Base-by-base conservation (phyloP, 2,888 invertebrate genomes). In the Drosophila hamatofila region DNA sequence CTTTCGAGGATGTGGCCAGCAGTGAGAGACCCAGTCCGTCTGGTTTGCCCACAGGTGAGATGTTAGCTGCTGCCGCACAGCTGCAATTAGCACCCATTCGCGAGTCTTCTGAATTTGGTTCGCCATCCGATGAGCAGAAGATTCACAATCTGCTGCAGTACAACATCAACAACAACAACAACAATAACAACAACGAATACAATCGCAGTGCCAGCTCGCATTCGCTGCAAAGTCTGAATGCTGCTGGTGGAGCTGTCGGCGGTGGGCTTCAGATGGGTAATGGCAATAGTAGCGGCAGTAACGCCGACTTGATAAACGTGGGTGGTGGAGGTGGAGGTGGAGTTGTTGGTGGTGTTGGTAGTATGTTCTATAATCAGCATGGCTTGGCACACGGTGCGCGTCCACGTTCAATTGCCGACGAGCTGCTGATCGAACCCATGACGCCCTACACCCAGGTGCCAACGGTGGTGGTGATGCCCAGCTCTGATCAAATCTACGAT, bases 1-100 rank as follows among this genome's bases (percentile, higher is more conserved):
- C 98, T 9, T 95, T 96, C 92, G 98, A 98, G 93, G 98, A 98
- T 93, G 97, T 97, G 48, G 93, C 97, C 81, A 96, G 97, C 91
- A 96, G 94, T 89, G 95, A 95, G 91, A 93, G 94, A 74, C 93
- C 94, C 63, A 93, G 94, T 88, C 94, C 94, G 82, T 93, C 94
- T 92, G 94, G 94, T 93, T 93, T 94, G 94, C 90, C 92, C 72
- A 91, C 93, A 93, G 93, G 93, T 93, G 93, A 93, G 93, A 92
- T 92, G 92, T 91, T 92, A 92, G 91, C 92, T 83, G 91, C 91
- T 80, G 84, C 78, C 55, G 91, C 92, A 90, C 93, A 92, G 91
- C 91, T 92, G 86, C 93, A 92, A 86, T 93, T 93, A 92, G 92
- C 93, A 89, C 93, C 93, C 78, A 93, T 93, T 83, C 92, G 93